Percentiles rank a stretch among this genome's conserved stretches.
Conservation (phyloP, 2,113 vertebrate genomes). For the Varanus komodoensis region DNA sequence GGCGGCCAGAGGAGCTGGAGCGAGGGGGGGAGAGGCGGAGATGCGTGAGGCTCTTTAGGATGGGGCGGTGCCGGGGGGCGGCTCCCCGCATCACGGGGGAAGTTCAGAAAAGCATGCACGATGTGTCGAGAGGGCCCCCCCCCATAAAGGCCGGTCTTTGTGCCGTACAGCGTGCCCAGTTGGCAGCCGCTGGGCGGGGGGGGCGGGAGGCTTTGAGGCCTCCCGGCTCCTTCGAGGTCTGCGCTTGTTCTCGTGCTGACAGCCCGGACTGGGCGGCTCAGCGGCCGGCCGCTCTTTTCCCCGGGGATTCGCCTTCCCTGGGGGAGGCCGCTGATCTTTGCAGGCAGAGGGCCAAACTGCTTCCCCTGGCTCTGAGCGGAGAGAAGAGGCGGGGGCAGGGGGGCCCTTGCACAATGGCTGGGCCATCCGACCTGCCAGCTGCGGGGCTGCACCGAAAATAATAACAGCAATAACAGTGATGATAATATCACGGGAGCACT, state of each 20-base stretch:
- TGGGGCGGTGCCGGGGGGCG: too few relatives aligned
- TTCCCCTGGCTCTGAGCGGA: background rate
- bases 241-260: background rate
- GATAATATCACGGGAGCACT: too few relatives aligned
- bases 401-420: background rate
- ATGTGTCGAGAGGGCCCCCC: too few relatives aligned
- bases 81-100: background rate
- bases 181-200: too few relatives aligned
- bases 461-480: too few relatives aligned
- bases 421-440: background rate
- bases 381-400: too few relatives aligned
- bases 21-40: background rate
- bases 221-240: background rate
- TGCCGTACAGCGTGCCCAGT: background rate
- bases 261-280: background rate
- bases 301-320: background rate
- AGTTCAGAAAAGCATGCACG: too few relatives aligned
- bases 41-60: background rate
- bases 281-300: background rate
- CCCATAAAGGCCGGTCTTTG: too few relatives aligned
- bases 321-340: background rate
- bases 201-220: too few relatives aligned
- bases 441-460: too few relatives aligned
- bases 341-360: background rate
- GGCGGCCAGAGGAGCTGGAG: background rate